Conservation (phyloP, 2,113 vertebrate species). For the Nesoenas mayeri region DNA sequence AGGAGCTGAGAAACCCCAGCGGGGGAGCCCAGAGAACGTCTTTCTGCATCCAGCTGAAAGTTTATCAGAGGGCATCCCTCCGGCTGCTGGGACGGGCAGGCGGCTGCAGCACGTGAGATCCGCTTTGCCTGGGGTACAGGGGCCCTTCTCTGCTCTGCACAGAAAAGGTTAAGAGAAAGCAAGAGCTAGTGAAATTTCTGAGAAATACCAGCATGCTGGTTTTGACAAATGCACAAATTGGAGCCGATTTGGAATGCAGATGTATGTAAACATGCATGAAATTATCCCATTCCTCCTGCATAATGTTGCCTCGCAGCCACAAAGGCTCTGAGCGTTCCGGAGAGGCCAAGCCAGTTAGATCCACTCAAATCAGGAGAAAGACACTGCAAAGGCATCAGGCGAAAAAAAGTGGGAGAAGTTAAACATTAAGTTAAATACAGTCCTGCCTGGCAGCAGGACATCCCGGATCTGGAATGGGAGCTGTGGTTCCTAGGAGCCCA, state of each 20-base stretch:
- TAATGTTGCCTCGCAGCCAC: background rate
- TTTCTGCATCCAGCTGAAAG: background rate
- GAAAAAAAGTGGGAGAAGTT: background rate
- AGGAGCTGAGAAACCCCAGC: background rate
- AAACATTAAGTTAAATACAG: background rate
- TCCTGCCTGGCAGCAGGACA: background rate
- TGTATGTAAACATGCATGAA: slow-evolving; percentile 63
- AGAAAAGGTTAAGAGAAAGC: slow-evolving; percentile 53
- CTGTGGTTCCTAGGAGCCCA: background rate
- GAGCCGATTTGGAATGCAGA: slow-evolving; percentile 55
- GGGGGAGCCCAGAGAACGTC: background rate
- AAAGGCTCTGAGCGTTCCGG: background rate
- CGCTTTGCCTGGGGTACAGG: fast-evolving
- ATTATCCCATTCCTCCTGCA: slow-evolving; percentile 56
- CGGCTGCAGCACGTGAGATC: background rate
- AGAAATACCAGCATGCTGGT: slow-evolving; percentile 44
- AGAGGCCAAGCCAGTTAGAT: background rate
- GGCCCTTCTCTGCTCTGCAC: background rate
- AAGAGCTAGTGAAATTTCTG: background rate
- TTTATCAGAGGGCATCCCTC: background rate
- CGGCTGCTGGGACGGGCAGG: background rate
- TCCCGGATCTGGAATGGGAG: background rate
- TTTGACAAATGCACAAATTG: slow-evolving; percentile 67
- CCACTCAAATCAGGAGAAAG: background rate
- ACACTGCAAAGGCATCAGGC: background rate